phyloP scores from a whole-genome alignment of 2,113 vertebrate genomes.

The Nyctibius bracteatus region DNA sequence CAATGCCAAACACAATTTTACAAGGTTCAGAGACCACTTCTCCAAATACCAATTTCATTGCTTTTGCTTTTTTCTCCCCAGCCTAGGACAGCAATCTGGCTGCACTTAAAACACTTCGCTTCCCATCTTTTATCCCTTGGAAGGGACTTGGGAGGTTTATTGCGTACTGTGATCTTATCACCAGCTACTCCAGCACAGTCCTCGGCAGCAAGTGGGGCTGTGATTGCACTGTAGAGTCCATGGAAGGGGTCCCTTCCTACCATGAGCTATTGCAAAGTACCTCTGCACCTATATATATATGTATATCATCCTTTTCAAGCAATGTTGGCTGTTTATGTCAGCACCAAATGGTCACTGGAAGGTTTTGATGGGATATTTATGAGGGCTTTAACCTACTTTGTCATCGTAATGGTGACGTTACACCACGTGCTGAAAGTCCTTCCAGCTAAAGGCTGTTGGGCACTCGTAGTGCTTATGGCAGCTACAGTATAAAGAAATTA shows the following conservation, averaged over 20 bases:
- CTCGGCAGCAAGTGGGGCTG: not conserved
- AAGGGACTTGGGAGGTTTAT: not conserved
- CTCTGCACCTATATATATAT: not conserved
- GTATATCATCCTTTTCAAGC: not conserved
- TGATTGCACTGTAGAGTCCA: fast-evolving
- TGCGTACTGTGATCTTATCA: not conserved
- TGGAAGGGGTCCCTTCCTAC: not conserved
- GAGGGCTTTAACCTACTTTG: not conserved
- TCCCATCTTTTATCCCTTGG: not conserved
- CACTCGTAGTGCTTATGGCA: fast-evolving
- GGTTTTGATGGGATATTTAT: not conserved
- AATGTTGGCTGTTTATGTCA: not conserved
- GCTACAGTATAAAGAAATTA: not conserved
- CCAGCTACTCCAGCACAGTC: not conserved
- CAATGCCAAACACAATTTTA: not conserved
- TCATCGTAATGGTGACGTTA: not conserved
- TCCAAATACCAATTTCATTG: not conserved
- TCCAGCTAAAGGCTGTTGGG: not conserved
- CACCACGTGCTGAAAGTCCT: not conserved
- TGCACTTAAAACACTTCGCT: not conserved
- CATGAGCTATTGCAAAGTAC: not conserved
- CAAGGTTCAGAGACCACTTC: not conserved
- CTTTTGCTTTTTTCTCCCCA: not conserved
- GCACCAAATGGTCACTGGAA: not conserved
- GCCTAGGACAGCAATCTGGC: not conserved